These are phyloP conservation scores for Archaeoteleia sp. DNA, from an alignment of 2,888 invertebrate species.

Conservation along the genomic window DNA sequence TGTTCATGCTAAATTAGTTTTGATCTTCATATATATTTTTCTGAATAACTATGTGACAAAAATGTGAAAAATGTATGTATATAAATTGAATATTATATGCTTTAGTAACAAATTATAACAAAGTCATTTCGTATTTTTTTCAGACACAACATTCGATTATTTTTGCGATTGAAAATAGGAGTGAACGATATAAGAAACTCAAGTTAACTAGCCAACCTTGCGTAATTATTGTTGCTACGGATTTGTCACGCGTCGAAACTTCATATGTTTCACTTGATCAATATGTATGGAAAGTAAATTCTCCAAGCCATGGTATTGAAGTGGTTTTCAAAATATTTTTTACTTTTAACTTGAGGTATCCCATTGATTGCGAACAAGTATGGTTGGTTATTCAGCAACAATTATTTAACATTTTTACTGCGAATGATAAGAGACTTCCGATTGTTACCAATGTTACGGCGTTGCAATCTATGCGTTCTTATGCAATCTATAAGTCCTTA, in stretches of 20 bases:
- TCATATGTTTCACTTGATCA: neutral
- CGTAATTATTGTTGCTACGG: neutral
- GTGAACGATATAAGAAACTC: neutral
- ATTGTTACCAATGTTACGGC: neutral
- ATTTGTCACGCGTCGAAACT: neutral
- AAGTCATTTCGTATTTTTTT: no score
- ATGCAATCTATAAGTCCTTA: no score
- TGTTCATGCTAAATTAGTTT: no score
- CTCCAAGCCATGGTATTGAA: neutral
- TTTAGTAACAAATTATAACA: no score
- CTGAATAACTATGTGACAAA: no score
- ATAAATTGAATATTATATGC: no score
- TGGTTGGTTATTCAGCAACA: constrained; percentile 1
- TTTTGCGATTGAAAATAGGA: neutral
- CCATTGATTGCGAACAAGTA: constrained; percentile 1
- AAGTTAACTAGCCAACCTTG: neutral
- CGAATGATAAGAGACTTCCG: neutral
- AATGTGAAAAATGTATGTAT: no score
- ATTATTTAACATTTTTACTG: neutral
- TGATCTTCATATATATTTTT: no score
- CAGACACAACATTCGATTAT: neutral
- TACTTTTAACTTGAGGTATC: neutral
- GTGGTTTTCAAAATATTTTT: neutral
- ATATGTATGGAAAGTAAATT: neutral
- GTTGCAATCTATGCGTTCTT: no score